These are phyloP conservation scores for Phoxinus dragarum DNA, from an alignment of 2,797 vertebrate species.

Conservation along the genomic window DNA sequence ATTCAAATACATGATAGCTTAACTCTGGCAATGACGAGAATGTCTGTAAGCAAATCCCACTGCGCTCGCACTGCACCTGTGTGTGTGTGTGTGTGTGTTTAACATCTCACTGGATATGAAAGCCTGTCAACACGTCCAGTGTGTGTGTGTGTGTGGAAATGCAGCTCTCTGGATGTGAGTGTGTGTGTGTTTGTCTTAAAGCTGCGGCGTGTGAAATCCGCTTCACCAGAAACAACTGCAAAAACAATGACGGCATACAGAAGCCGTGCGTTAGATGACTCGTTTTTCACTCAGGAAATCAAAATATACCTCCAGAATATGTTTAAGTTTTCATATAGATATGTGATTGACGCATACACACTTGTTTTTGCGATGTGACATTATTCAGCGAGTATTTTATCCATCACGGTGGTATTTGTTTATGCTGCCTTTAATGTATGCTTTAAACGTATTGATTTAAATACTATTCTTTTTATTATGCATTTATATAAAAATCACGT, in stretches of 20 bases:
- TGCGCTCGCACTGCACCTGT: slow-evolving; percentile 68
- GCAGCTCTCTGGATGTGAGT: slow-evolving; percentile 62
- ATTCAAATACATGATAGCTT: slow-evolving; percentile 83
- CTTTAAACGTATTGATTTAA: background rate
- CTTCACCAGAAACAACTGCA: slow-evolving; percentile 21
- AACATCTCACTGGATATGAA: slow-evolving; percentile 50
- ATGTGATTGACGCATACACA: background rate
- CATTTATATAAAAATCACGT: background rate
- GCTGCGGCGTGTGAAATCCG: background rate
- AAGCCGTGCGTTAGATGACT: background rate
- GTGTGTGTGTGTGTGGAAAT: slow-evolving; percentile 55
- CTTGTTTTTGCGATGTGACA: background rate
- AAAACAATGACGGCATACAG: slow-evolving; percentile 17
- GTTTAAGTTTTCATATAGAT: no score
- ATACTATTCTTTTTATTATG: background rate
- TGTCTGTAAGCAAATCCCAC: slow-evolving; percentile 82
- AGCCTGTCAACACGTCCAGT: slow-evolving; percentile 14
- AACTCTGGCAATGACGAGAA: slow-evolving; percentile 82
- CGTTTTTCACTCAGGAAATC: background rate
- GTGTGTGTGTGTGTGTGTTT: slow-evolving; percentile 34
- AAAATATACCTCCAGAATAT: background rate
- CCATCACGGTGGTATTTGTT: background rate
- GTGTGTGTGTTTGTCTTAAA: slow-evolving; percentile 66
- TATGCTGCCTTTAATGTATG: background rate
- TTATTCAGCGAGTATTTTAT: background rate